A percentile compares a stretch with the other conserved stretches of the same genome.
Conservation (phyloP, 1,140 invertebrate species). For the Rhynchophorus ferrugineus region DNA sequence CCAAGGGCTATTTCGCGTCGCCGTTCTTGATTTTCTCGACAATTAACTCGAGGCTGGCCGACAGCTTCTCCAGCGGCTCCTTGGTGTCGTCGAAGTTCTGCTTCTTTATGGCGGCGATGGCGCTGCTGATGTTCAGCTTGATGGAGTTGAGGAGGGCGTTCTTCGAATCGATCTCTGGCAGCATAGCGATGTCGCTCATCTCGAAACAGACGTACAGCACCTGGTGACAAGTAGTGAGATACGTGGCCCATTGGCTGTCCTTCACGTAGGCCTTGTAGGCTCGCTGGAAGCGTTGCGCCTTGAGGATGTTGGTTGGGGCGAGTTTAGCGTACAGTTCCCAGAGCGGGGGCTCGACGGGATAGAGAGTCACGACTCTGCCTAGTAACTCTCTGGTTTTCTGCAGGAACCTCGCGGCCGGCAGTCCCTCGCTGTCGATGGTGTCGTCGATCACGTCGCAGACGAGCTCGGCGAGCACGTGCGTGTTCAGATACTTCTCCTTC, state of each 20-base stretch:
- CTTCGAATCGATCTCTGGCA: constrained; percentile 29
- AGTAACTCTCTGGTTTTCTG: constrained; percentile 68
- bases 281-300: constrained; percentile 54
- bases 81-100: constrained; percentile 29
- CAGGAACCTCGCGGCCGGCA: constrained; percentile 45
- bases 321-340: constrained; percentile 76
- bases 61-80: constrained; percentile 19
- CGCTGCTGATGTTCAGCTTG: constrained; percentile 34
- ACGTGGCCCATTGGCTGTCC: constrained; percentile 54
- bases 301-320: constrained; percentile 51
- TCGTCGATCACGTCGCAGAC: constrained; percentile 63
- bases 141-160: constrained; percentile 33
- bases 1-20: background rate
- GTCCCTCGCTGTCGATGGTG: constrained; percentile 46
- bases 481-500: constrained; percentile 72
- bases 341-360: constrained; percentile 59
- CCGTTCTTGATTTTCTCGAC: constrained; percentile 25
- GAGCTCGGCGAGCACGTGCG: constrained; percentile 68
- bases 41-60: constrained; percentile 20
- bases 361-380: constrained; percentile 64
- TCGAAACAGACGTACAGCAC: constrained; percentile 37
- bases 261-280: constrained; percentile 54
- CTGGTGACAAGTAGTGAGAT: constrained; percentile 44
- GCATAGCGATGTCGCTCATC: constrained; percentile 31
- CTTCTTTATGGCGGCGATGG: constrained; percentile 34